Percentiles rank a stretch among this genome's conserved stretches.
phyloP scores from a whole-genome alignment of 2,888 invertebrate species.

The Entomobrya proxima region DNA sequence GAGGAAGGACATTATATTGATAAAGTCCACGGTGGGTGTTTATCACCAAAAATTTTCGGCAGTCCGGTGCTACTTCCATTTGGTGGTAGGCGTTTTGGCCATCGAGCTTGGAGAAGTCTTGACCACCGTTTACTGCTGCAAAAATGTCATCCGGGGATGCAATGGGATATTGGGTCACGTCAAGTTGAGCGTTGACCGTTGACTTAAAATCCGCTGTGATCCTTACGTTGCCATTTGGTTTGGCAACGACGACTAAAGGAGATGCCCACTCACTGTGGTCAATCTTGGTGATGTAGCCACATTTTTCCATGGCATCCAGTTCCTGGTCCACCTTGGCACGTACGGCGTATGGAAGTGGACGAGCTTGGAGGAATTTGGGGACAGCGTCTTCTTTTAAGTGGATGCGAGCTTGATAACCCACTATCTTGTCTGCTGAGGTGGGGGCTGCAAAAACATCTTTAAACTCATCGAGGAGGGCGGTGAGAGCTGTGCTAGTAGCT shows the following conservation, averaged over 20 bases:
- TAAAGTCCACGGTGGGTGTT: not conserved
- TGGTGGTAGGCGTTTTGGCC: too few relatives aligned
- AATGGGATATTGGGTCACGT: too few relatives aligned
- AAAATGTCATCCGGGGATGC: not conserved
- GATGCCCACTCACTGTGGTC: conserved; percentile 28
- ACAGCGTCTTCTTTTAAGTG: conserved; percentile 73
- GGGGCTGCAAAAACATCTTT: conserved; percentile 49
- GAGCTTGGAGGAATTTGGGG: conserved; percentile 74
- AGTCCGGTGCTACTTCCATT: not conserved
- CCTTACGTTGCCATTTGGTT: too few relatives aligned
- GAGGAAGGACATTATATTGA: too few relatives aligned
- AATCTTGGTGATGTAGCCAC: not conserved
- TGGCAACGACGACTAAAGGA: not conserved
- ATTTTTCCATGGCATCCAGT: not conserved
- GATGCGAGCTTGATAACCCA: conserved; percentile 69
- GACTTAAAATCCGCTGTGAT: too few relatives aligned
- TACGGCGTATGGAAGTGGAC: conserved; percentile 76
- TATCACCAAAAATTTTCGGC: not conserved
- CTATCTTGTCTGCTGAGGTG: conserved; percentile 45
- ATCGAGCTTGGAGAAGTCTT: not conserved
- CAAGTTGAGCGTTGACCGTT: too few relatives aligned
- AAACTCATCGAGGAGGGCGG: conserved; percentile 45
- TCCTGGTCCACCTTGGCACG: conserved; percentile 72
- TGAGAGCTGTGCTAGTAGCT: not conserved
- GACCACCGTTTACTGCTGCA: not conserved